phyloP scores from a whole-genome alignment of 2,113 vertebrate species.

The Pangasianodon gigas region DNA sequence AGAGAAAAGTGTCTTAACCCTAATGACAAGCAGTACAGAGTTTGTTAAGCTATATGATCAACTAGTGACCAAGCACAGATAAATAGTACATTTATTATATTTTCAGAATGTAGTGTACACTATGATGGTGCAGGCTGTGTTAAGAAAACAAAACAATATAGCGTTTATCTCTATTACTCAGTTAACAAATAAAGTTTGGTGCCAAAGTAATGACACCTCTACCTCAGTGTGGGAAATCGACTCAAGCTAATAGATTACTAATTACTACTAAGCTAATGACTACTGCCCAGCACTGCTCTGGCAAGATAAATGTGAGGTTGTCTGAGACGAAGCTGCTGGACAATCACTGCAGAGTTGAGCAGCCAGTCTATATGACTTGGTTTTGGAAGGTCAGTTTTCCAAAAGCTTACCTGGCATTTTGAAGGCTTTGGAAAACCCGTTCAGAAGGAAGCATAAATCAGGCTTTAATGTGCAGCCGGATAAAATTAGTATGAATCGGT shows the following conservation, averaged over 20 bases:
- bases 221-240: neutral
- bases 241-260: neutral
- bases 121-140: neutral
- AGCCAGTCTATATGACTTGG: neutral
- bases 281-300: neutral
- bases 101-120: neutral
- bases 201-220: neutral
- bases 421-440: too few relatives aligned
- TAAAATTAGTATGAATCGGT: neutral
- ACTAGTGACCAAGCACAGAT: neutral
- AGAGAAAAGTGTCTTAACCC: neutral
- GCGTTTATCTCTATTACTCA: neutral
- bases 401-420: neutral
- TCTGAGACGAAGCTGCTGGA: neutral
- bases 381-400: neutral
- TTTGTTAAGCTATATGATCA: neutral
- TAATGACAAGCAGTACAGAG: neutral
- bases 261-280: neutral
- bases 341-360: neutral
- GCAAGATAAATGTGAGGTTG: neutral
- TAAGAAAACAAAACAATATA: neutral
- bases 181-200: neutral
- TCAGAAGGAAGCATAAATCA: conserved; percentile 6
- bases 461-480: neutral
- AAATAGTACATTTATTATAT: neutral